Evolutionary conservation across 92 coral and sea anemone genomes (phyloP).

Genomic region (Epizoanthus rinbou): DNA sequence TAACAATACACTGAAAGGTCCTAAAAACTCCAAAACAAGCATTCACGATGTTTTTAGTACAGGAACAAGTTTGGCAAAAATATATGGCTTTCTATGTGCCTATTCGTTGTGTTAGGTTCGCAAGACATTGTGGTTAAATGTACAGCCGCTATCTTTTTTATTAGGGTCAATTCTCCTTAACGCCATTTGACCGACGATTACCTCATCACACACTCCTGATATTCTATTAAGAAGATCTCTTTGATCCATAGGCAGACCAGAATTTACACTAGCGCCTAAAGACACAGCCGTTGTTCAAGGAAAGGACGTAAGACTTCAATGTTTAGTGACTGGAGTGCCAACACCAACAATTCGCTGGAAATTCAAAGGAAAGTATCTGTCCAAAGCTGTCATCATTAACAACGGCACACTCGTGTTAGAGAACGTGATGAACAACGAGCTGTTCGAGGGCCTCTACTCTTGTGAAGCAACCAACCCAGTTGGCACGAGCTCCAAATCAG

Average conservation of each 20-base stretch:
- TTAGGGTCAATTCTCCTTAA: no score
- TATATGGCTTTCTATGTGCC: no score
- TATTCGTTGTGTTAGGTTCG: no score
- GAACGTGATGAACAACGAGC: not conserved
- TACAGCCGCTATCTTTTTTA: no score
- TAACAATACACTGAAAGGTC: no score
- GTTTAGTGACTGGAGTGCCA: not conserved
- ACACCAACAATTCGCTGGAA: constrained; percentile 31
- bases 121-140: no score
- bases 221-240: no score
- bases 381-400: not conserved
- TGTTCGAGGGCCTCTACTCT: constrained; percentile 27
- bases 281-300: constrained; percentile 9
- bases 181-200: no score
- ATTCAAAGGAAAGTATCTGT: constrained; percentile 16
- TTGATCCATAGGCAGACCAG: not conserved
- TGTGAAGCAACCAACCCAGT: constrained; percentile 27
- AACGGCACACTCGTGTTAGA: constrained; percentile 34
- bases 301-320: not conserved
- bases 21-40: no score
- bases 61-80: no score
- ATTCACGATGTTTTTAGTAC: no score
- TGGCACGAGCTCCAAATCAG: not conserved
- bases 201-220: no score
- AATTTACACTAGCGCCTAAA: constrained; percentile 10